These are phyloP conservation scores for Lepilemur septentrionalis DNA, from an alignment of 2,797 vertebrate species.

Conservation along the genomic window DNA sequence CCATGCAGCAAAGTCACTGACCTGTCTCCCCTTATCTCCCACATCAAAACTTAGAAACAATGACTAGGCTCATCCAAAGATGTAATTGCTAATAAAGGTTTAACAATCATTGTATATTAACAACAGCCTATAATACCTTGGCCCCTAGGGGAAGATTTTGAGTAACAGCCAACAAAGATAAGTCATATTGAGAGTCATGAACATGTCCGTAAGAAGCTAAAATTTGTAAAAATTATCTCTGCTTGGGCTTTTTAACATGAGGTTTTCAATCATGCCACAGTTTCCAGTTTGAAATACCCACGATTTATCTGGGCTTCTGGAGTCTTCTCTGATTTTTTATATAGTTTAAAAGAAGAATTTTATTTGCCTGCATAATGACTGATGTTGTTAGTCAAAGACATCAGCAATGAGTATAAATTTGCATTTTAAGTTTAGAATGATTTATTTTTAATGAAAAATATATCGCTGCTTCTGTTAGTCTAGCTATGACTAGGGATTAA, in stretches of 20 bases:
- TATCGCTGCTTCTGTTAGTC: background rate
- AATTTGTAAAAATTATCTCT: background rate
- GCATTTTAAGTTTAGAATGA: conserved; percentile 68
- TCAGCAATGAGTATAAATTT: conserved; percentile 31
- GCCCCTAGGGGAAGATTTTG: background rate
- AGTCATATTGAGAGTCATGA: background rate
- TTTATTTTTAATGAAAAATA: conserved; percentile 58
- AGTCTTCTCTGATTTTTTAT: background rate
- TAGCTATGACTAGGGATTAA: background rate
- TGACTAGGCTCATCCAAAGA: background rate
- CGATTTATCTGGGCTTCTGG: conserved; percentile 5
- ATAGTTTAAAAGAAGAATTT: conserved; percentile 25
- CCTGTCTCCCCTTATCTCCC: background rate
- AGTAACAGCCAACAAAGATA: background rate
- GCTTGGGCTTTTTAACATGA: background rate
- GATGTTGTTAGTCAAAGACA: conserved; percentile 57
- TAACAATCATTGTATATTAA: background rate
- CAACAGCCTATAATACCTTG: background rate
- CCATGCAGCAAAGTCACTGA: background rate
- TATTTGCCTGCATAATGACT: conserved; percentile 52
- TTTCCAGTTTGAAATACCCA: conserved; percentile 26
- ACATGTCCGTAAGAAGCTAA: background rate
- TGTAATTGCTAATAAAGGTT: background rate
- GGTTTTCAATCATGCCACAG: background rate
- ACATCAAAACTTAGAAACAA: background rate